Base-by-base conservation (phyloP, 2,797 vertebrate species). In the Pipistrellus pipistrellus region DNA sequence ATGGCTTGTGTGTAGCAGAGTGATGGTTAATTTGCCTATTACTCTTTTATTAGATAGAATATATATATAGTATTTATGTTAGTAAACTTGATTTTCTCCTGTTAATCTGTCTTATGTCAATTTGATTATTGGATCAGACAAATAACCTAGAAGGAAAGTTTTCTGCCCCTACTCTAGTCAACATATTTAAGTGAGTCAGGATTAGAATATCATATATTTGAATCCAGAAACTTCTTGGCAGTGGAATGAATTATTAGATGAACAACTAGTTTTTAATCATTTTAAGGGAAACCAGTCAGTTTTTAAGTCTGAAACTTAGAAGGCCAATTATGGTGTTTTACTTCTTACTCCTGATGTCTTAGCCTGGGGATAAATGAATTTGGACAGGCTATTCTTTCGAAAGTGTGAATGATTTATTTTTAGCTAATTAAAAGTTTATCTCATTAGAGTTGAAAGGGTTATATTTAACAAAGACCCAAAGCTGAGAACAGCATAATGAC, bases 181-280 rank as follows among this genome's bases (percentile, higher is more conserved):
- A 71, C 27, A 30, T 20, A 6, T 88, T 92, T 96, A 93, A 90
- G 69, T 8, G 3, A 96, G 11, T 0, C 48, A 80, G 69, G 48
- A 88, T 96, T 96, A 94, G 90, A 90, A 11, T 25, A 88, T 89
- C 68, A 86, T 86, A 51, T 88, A 82, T 89, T 97, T 95, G 23
- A 89, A 87, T 96, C 85, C 66, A 81, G 86, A 97, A n/a, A 23
- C 32, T 96, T 97, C 88, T 78, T 97, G 88, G 68, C 78, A 97
- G 84, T 77, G 32, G 87, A 95, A 55, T 66, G 4, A 75, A 93
- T 96, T 77, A 35, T 48, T 93, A n/a, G 68, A 75, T 57, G 38
- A 55, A 91, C 83, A 97, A 83, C 27, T 75, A 3, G n/a, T 93
- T 96, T 89, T 89, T 88, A 85, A 76, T 90, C 23, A 87, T 38